A percentile compares a stretch with the other conserved stretches of the same genome.
These are phyloP conservation scores for Galerucella nymphaeae DNA, from an alignment of 2,888 invertebrate species.

Conservation along the genomic window DNA sequence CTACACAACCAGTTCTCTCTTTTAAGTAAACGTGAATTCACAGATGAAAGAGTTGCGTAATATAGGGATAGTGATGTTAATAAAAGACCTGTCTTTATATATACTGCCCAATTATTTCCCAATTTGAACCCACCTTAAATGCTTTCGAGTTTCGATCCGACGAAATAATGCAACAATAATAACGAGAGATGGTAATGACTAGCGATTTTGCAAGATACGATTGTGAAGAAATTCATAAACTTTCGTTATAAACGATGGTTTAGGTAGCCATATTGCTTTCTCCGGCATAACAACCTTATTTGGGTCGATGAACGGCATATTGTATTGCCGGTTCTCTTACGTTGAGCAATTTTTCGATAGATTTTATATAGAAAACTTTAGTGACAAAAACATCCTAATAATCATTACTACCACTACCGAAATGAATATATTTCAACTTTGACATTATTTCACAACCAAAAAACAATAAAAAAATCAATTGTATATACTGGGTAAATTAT, in stretches of 20 bases:
- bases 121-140: slow-evolving; percentile 22
- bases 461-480: too few relatives aligned
- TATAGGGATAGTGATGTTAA: not conserved
- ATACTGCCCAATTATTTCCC: slow-evolving; percentile 21
- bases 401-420: too few relatives aligned
- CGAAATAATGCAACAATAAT: slow-evolving; percentile 31
- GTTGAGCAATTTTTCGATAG: slow-evolving; percentile 54
- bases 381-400: too few relatives aligned
- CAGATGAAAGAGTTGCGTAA: not conserved
- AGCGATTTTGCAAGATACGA: slow-evolving; percentile 41
- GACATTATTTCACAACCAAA: too few relatives aligned
- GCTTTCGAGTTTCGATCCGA: slow-evolving; percentile 28
- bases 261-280: slow-evolving; percentile 43
- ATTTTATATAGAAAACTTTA: slow-evolving; percentile 33
- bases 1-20: not conserved
- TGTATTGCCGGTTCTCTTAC: slow-evolving; percentile 34
- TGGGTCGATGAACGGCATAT: slow-evolving; percentile 43
- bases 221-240: slow-evolving; percentile 48
- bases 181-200: slow-evolving; percentile 41
- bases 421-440: too few relatives aligned
- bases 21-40: not conserved
- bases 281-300: slow-evolving; percentile 31
- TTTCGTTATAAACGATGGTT: slow-evolving; percentile 44
- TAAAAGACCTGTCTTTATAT: slow-evolving; percentile 1
- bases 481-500: not conserved